Base-by-base conservation (phyloP, 2,888 invertebrate species). In the Strigamia crassipes region DNA sequence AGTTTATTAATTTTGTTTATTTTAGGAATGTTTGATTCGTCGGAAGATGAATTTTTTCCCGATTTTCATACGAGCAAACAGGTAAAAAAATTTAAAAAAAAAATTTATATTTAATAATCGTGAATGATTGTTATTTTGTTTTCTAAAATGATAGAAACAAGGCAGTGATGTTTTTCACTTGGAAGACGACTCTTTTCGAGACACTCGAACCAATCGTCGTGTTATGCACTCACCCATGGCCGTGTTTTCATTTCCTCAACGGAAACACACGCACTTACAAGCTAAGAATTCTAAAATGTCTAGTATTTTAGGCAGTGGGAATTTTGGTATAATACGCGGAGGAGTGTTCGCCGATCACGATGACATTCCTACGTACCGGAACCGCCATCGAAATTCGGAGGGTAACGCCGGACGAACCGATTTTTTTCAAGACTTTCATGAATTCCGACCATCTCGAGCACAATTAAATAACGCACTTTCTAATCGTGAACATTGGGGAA, bases 271-370 rank as follows among this genome's bases (percentile, higher is more conserved):
- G n/a, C 38, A 77, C 5, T 23, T 34, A 23, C 23, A 31, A 77
- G 38, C 77, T 23, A 77, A 77, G 77, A 77, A 34, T n/a, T 38
- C 31, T 23, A 77, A 77, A 77, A 15, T 77, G 6, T 77, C 77
- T 77, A 83, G 77, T 80, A 79, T 83, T 31, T 38, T 83, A 21
- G 83, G 83, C 0, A 83, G 83, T 31, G 83, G 83, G 13, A 83
- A 83, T 41, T 83, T 83, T 38, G 82, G 82, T 21, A 79, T 83
- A 56, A 46, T 83, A 13, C 79, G 83, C 3, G 83, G 83, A 15
- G 83, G 83, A 56, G 82, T 83, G 27, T 83, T 83, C n/a, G 82
- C 83, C 2, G 83, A 83, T 23, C 81, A 79, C 46, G 83, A 83
- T 18, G 56, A 82, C 18, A 42, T 42, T 42, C 80, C 80, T 21